Conservation (phyloP, 1,140 invertebrate genomes). For the Caenorhabditis elegans region DNA sequence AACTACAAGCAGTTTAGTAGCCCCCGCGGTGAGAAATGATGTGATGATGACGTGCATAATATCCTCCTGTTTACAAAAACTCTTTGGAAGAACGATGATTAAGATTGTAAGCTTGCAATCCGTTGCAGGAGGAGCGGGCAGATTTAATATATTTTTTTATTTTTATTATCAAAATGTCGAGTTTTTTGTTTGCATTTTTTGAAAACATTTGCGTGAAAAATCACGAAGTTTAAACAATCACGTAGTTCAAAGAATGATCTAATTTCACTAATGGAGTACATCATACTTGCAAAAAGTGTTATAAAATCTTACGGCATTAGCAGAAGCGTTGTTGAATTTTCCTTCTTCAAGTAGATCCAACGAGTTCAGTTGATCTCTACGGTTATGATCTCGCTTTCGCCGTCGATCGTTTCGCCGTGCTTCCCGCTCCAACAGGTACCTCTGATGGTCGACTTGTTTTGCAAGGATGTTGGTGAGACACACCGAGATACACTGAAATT, state of each 20-base stretch:
- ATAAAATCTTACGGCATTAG: too few relatives aligned
- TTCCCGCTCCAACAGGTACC: slow-evolving; percentile 60
- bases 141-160: background rate
- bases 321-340: background rate
- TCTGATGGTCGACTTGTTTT: slow-evolving; percentile 66
- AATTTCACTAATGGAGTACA: too few relatives aligned
- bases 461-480: slow-evolving; percentile 61
- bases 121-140: background rate
- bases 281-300: too few relatives aligned
- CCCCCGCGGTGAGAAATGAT: background rate
- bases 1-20: background rate
- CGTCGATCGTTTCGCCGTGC: slow-evolving; percentile 57
- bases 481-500: slow-evolving; percentile 62
- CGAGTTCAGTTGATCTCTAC: slow-evolving; percentile 2
- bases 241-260: too few relatives aligned
- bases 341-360: slow-evolving; percentile 28
- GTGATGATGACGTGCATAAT: background rate
- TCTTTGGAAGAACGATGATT: background rate
- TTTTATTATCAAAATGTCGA: background rate
- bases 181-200: too few relatives aligned
- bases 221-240: too few relatives aligned
- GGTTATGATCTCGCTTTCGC: slow-evolving; percentile 34
- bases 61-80: background rate
- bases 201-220: too few relatives aligned
- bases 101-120: too few relatives aligned